Evolutionary conservation across 1,140 invertebrate genomes (phyloP).

Genomic region (Artemia franciscana): DNA sequence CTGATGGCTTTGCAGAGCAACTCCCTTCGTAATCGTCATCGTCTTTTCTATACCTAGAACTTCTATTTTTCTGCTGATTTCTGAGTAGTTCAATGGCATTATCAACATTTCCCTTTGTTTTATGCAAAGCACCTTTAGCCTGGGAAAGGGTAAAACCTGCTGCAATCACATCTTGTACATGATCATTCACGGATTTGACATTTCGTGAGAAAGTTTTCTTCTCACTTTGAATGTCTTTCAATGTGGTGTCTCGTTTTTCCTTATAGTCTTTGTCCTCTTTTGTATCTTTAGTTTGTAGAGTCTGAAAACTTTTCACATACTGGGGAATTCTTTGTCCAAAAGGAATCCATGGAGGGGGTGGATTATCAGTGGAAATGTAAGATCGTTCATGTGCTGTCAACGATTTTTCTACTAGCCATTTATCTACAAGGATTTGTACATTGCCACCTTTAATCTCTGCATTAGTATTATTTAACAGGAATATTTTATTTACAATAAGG

Average conservation of each 20-base stretch:
- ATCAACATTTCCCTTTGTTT: neutral
- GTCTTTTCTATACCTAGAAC: neutral
- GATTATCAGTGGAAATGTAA: neutral
- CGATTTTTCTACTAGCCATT: neutral
- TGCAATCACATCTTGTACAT: neutral
- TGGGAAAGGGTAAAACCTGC: neutral
- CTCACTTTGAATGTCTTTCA: neutral
- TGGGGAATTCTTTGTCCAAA: neutral
- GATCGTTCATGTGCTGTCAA: neutral
- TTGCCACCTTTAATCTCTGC: neutral
- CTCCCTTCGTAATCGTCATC: neutral
- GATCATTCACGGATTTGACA: neutral
- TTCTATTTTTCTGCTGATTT: neutral
- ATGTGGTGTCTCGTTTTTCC: neutral
- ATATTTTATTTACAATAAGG: neutral
- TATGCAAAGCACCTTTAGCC: neutral
- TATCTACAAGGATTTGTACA: neutral
- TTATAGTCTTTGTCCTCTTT: neutral
- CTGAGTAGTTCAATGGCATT: neutral
- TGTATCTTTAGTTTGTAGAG: neutral
- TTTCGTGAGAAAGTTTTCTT: neutral
- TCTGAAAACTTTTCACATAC: neutral
- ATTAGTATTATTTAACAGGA: neutral
- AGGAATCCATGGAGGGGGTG: neutral
- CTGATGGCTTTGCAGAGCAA: neutral